A percentile compares a stretch with the other conserved stretches of the same genome.
phyloP scores from a whole-genome alignment of 2,797 vertebrate genomes.

The Centroberyx gerrardi region DNA sequence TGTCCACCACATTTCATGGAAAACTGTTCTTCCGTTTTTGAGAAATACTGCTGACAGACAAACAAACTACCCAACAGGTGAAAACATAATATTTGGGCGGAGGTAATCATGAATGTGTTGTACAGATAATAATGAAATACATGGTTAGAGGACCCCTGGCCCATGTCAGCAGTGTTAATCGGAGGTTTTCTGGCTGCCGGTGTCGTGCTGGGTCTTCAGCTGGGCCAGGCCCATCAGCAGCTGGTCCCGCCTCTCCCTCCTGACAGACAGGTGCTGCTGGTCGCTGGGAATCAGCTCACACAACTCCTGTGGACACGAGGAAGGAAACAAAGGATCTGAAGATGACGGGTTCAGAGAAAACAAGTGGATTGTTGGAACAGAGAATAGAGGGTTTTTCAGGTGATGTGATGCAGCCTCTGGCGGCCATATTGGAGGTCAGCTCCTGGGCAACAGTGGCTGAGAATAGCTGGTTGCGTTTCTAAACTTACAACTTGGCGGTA shows the following conservation, averaged over 20 bases:
- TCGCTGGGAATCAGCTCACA: slow-evolving; percentile 87
- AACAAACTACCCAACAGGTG: not conserved
- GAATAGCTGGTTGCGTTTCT: no score
- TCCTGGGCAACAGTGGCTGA: no score
- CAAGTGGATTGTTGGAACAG: not conserved
- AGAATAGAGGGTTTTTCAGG: not conserved
- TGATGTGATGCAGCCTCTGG: not conserved
- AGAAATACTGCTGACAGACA: no score
- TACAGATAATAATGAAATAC: not conserved
- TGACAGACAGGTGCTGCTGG: slow-evolving; percentile 85
- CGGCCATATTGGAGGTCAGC: no score
- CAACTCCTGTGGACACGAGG: slow-evolving; percentile 86
- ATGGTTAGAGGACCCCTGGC: not conserved
- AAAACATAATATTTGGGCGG: not conserved
- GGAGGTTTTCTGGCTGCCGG: not conserved
- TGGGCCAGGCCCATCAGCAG: slow-evolving; percentile 90
- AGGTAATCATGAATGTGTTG: not conserved
- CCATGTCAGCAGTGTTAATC: not conserved
- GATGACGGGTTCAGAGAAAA: not conserved
- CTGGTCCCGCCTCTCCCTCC: slow-evolving; percentile 90
- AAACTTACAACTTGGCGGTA: no score
- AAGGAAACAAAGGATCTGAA: slow-evolving; percentile 11
- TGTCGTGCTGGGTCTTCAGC: slow-evolving; percentile 86
- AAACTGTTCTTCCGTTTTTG: no score
- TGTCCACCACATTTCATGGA: not conserved